phyloP scores from a whole-genome alignment of 1,140 invertebrate genomes.

The Cylas formicarius region DNA sequence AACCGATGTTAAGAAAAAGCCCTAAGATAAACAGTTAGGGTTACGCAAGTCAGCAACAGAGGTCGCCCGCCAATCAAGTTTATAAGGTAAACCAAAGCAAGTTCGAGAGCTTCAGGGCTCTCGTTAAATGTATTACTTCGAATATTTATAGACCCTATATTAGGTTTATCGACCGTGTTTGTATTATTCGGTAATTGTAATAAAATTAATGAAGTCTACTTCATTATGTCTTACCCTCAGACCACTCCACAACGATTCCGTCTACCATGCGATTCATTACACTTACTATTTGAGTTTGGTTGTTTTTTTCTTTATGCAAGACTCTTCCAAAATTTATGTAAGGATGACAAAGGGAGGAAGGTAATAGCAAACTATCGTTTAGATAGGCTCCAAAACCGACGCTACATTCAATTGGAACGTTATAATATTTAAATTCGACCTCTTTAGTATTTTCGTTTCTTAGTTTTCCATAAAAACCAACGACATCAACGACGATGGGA shows the following conservation, averaged over 20 bases:
- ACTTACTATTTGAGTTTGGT: constrained; percentile 13
- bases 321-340: constrained; percentile 27
- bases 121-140: too few relatives aligned
- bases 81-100: too few relatives aligned
- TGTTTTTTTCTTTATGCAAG: neutral
- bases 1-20: too few relatives aligned
- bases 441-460: neutral
- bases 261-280: constrained; percentile 21
- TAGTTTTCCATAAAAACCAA: constrained; percentile 20
- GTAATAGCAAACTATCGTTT: constrained; percentile 16
- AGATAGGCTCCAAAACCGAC: constrained; percentile 23
- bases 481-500: constrained; percentile 18
- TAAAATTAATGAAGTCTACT: too few relatives aligned
- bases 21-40: too few relatives aligned
- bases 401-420: constrained; percentile 5
- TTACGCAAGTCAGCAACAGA: too few relatives aligned
- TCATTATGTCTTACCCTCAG: neutral
- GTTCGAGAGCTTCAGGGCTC: too few relatives aligned
- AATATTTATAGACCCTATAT: too few relatives aligned
- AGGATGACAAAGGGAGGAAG: constrained; percentile 16
- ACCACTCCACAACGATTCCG: constrained; percentile 17
- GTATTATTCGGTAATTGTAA: too few relatives aligned
- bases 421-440: constrained; percentile 3
- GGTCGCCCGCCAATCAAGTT: too few relatives aligned
- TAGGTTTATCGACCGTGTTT: too few relatives aligned